A percentile compares a stretch with the other conserved stretches of the same genome.
These are phyloP conservation scores for Laspeyria flexula DNA, from an alignment of 2,888 invertebrate species.

Conservation along the genomic window DNA sequence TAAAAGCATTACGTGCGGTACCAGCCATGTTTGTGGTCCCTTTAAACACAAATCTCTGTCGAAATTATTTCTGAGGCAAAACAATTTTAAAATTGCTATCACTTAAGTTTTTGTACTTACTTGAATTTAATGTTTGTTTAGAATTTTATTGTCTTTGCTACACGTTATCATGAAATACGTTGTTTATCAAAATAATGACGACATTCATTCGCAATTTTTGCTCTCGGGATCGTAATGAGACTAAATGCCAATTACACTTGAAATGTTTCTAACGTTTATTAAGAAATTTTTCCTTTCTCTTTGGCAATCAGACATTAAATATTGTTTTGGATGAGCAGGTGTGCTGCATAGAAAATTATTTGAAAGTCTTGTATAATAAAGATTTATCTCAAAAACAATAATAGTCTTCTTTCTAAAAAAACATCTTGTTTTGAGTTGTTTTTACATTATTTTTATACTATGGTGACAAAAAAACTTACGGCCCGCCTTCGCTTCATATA, in stretches of 20 bases:
- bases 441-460: no score
- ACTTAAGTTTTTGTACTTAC: neutral
- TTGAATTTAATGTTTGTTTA: slow-evolving; percentile 4
- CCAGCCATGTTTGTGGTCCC: slow-evolving; percentile 8
- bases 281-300: no score
- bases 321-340: no score
- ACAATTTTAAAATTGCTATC: slow-evolving; percentile 2
- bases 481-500: no score
- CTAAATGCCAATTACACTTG: neutral
- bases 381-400: no score
- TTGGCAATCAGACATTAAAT: no score
- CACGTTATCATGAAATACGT: neutral
- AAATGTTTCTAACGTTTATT: neutral
- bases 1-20: slow-evolving; percentile 31
- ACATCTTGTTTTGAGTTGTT: no score
- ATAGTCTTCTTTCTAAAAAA: no score
- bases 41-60: slow-evolving; percentile 2
- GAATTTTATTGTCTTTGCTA: slow-evolving; percentile 8
- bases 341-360: no score
- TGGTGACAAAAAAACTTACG: no score
- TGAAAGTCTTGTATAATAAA: no score
- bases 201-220: neutral
- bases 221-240: neutral
- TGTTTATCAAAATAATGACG: neutral
- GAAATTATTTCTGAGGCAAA: slow-evolving; percentile 5